Percentiles rank a stretch among this genome's conserved stretches.
Conservation (phyloP, 2,888 invertebrate genomes). For the Hirtodrosophila cameraria region DNA sequence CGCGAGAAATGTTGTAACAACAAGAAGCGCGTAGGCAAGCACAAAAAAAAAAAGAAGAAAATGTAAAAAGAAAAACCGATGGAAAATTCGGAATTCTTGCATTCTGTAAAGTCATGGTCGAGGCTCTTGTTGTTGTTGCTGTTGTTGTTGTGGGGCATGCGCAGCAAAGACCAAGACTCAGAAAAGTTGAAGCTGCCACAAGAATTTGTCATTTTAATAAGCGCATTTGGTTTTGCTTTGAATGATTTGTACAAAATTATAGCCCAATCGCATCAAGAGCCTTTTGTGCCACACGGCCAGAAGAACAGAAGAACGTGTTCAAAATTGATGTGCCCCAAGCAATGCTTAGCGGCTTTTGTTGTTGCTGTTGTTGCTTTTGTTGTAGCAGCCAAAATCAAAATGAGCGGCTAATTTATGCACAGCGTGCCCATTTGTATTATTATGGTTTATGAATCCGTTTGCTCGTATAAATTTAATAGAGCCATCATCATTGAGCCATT, state of each 20-base stretch:
- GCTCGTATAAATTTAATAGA: slow-evolving; percentile 72
- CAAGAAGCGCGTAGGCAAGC: slow-evolving; percentile 59
- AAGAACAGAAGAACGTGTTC: too few relatives aligned
- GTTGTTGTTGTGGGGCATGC: slow-evolving; percentile 1
- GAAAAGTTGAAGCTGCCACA: slow-evolving; percentile 37
- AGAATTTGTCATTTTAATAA: slow-evolving; percentile 76
- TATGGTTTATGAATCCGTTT: slow-evolving; percentile 69
- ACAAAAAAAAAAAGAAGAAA: slow-evolving; percentile 32
- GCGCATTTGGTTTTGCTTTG: slow-evolving; percentile 54
- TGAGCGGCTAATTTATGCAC: slow-evolving; percentile 64
- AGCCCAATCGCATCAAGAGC: slow-evolving; percentile 16
- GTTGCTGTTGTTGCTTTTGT: slow-evolving; percentile 37
- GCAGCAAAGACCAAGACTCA: slow-evolving; percentile 8
- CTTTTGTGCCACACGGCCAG: slow-evolving; percentile 38
- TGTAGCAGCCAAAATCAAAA: slow-evolving; percentile 5
- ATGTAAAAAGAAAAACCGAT: slow-evolving; percentile 3
- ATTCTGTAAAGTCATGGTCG: slow-evolving; percentile 65
- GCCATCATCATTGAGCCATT: slow-evolving; percentile 69
- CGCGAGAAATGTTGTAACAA: slow-evolving; percentile 54
- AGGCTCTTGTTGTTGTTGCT: slow-evolving; percentile 5
- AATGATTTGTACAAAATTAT: slow-evolving; percentile 56
- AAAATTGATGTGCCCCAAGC: slow-evolving; percentile 42
- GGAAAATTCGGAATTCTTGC: slow-evolving; percentile 40
- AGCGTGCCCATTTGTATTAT: slow-evolving; percentile 62
- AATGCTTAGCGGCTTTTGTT: slow-evolving; percentile 39